Percentiles rank a stretch among this genome's conserved stretches.
Evolutionary conservation across 23 tunicate genomes (phyloP).

Genomic region (Trididemnum miniatum): DNA sequence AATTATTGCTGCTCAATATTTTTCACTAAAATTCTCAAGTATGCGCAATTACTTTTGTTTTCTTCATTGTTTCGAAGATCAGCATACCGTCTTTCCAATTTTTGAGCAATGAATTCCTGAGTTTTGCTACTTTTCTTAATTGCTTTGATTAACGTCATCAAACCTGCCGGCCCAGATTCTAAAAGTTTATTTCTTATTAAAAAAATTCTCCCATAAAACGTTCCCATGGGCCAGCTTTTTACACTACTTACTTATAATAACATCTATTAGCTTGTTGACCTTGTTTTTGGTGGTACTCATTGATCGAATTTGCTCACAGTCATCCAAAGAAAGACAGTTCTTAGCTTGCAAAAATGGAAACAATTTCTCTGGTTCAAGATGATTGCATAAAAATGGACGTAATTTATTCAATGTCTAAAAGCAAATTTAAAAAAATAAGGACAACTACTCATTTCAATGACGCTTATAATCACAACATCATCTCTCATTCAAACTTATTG

Average conservation of each 20-base stretch:
- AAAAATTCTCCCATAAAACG: too few species aligned
- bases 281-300: slow-evolving; percentile 45
- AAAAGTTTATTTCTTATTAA: too few species aligned
- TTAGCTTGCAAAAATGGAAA: slow-evolving; percentile 64
- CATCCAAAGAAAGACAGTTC: slow-evolving; percentile 41
- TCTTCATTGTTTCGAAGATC: background rate
- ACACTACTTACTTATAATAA: slow-evolving; percentile 43
- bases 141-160: slow-evolving; percentile 35
- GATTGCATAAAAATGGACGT: slow-evolving; percentile 47
- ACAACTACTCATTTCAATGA: too few species aligned
- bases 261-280: slow-evolving; percentile 60
- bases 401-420: slow-evolving; percentile 39
- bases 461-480: too few species aligned
- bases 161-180: slow-evolving; percentile 48
- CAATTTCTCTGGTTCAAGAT: slow-evolving; percentile 54
- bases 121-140: slow-evolving; percentile 48
- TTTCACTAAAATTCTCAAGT: background rate
- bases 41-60: background rate
- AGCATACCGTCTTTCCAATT: slow-evolving; percentile 1
- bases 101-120: slow-evolving; percentile 51
- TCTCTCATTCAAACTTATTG: too few species aligned
- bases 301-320: slow-evolving; percentile 61
- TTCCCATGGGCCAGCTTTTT: too few species aligned
- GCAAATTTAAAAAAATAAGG: background rate
- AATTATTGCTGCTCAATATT: too few species aligned